Evolutionary conservation across 2,113 vertebrate species (phyloP).

Genomic region (Aythya baeri): DNA sequence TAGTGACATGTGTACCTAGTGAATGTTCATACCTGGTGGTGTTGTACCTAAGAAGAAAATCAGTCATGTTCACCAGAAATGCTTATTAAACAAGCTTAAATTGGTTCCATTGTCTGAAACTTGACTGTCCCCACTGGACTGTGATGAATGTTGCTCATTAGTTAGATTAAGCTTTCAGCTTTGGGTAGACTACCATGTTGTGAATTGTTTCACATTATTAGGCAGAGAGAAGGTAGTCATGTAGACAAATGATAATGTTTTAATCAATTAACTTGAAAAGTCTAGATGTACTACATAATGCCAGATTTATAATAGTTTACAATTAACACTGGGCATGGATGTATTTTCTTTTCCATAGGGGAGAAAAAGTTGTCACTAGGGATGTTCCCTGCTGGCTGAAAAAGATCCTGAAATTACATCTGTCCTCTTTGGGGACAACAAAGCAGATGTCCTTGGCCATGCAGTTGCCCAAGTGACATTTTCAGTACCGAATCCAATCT

Average conservation of each 20-base stretch:
- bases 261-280: constrained; percentile 46
- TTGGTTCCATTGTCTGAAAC: constrained; percentile 31
- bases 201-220: constrained; percentile 38
- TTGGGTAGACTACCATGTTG: constrained; percentile 9
- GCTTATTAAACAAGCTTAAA: constrained; percentile 49
- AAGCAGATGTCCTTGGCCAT: neutral
- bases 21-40: neutral
- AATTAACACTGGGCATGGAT: neutral
- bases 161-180: constrained; percentile 49
- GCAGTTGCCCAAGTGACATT: neutral
- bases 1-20: neutral
- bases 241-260: constrained; percentile 56
- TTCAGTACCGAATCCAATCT: neutral
- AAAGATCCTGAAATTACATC: neutral
- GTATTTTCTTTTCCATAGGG: neutral
- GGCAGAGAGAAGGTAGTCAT: neutral
- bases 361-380: neutral
- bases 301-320: neutral
- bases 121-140: constrained; percentile 2
- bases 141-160: constrained; percentile 65
- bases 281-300: neutral
- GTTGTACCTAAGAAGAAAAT: constrained; percentile 26
- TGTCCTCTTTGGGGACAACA: neutral
- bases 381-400: neutral
- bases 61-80: neutral